Evolutionary conservation across 2,797 vertebrate species (phyloP), one percentile per base, ranked within the genome.

Genomic region (Galaxias olidus): DNA sequence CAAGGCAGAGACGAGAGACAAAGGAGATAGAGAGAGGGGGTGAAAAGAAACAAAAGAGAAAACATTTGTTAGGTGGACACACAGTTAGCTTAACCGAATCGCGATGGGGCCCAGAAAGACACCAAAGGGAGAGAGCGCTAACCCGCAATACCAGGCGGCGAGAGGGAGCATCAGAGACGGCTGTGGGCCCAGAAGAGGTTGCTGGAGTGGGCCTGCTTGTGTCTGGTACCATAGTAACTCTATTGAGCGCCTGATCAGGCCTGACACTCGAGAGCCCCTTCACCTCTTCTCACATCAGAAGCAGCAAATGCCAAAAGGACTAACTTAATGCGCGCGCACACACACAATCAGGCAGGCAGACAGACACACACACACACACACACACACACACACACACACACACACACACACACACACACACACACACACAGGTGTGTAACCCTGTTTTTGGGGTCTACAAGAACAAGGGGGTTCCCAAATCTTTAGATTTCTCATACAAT

Each of bases 161-260:
- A 79, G 75, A 54, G 6, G 0, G 54, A 83, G 74, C 83, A 80
- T 78, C 73, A 9, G 55, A n/a, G n/a, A n/a, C n/a, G 63, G 84
- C 86, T 82, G 77, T 66, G 68, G 85, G 84, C 87, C 91, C 88
- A 90, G 89, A 90, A 92, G 93, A 91, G 88, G 90, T 85, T 83
- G 78, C 86, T 87, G 79, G 73, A 83, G 86, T 84, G 80, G 90
- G 83, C 81, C 79, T 77, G 84, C 77, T 79, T 61, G 74, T 76
- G 81, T 89, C 86, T 86, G 91, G 90, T 92, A 88, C 85, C 89
- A 93, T 90, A 90, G 87, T 84, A 88, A 90, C 90, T 90, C 82
- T 76, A 85, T 65, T 81, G 71, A 83, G 80, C 72, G 87, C 59
- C 61, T 77, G 90, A 88, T 90, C 82, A 81, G 69, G 83, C 87